Base-by-base conservation (phyloP, 2,797 vertebrate genomes). In the Eptatretus atami region DNA sequence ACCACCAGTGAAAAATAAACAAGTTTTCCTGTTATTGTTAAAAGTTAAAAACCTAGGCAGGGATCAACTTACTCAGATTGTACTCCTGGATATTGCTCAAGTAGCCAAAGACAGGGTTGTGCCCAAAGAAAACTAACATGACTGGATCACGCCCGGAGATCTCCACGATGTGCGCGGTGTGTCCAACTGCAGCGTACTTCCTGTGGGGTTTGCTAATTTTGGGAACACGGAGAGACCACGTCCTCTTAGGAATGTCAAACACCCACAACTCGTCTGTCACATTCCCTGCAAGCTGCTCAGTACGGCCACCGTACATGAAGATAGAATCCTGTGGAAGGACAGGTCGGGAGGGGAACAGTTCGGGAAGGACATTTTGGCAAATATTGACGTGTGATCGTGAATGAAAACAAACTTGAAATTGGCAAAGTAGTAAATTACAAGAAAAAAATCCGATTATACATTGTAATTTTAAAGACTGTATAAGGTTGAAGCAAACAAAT, bases 271-370 rank as follows among this genome's bases (percentile, higher is more conserved):
- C 81, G 64, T 77, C 87, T 64, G 82, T 87, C 66, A 98, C 84
- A 1, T 95, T 96, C 13, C 92, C 90, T 12, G 88, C 90, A 0
- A 83, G 84, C 1, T 79, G 78, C 60, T 98, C 90, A 1, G 94
- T 80, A 75, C 95, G 95, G 6, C 92, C 92, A 24, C 92, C 92
- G 0, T 92, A 98, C 87, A 98, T 95, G 72, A 84, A 96, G 72
- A 98, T 82, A 63, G 81, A 77, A 60, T 82, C 83, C 92, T 96
- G 69, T 8, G 67, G 73, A 66, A 2, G 31, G 53, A 64, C 25
- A 64, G 12, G 57, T 63, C 54, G 15, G 65, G 53, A 19, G 44
- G 11, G n/a, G 10, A 25, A 25, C 57, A 25, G 25, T 24, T n/a
- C n/a, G 57, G 57, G 25, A 61, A n/a, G 12, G 57, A n/a, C n/a